Percentiles rank a stretch among this genome's conserved stretches.
These are phyloP conservation scores for Spisula solida DNA, from an alignment of 2,888 invertebrate genomes.

Conservation along the genomic window DNA sequence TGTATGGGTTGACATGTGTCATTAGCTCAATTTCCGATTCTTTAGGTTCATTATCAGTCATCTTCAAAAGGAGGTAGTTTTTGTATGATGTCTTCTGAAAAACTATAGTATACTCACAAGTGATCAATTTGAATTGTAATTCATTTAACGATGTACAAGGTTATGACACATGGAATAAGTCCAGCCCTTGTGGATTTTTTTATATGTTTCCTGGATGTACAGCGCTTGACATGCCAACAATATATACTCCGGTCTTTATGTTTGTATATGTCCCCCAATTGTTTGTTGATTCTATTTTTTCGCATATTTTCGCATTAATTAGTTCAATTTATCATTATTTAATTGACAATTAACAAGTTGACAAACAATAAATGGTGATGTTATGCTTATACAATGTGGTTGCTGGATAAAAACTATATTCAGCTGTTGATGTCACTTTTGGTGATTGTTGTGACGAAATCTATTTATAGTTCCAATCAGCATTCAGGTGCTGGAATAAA, in stretches of 20 bases:
- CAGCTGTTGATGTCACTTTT: background rate
- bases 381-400: background rate
- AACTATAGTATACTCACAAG: background rate
- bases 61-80: conserved; percentile 26
- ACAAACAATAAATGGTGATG: background rate
- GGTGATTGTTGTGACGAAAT: background rate
- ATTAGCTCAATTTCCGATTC: conserved; percentile 25
- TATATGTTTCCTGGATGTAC: conserved; percentile 10
- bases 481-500: background rate
- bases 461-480: background rate
- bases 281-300: background rate
- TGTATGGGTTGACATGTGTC: conserved; percentile 19
- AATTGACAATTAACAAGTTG: conserved; percentile 11
- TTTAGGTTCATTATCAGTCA: conserved; percentile 27
- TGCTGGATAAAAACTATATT: background rate
- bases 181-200: conserved; percentile 9
- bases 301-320: background rate
- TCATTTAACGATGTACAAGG: background rate
- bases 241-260: background rate
- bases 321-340: conserved; percentile 13
- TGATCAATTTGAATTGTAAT: background rate
- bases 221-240: background rate
- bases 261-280: background rate
- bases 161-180: background rate
- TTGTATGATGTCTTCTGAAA: conserved; percentile 13